A percentile compares a stretch with the other conserved stretches of the same genome.
phyloP scores from a whole-genome alignment of 2,797 vertebrate species.

The Neomorphus geoffroyi region DNA sequence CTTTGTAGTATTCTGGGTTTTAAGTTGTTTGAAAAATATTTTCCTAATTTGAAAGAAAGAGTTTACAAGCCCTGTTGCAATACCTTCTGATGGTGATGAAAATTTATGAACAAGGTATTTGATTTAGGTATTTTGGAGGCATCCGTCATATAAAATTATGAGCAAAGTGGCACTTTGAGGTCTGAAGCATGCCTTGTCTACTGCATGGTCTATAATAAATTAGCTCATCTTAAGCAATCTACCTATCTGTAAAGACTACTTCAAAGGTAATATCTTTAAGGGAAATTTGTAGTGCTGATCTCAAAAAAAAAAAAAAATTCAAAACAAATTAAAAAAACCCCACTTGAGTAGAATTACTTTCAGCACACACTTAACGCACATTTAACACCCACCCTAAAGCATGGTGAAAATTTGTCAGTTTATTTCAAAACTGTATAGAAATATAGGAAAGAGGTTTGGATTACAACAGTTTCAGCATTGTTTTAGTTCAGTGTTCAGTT shows the following conservation, averaged over 20 bases:
- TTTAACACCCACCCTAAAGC: neutral
- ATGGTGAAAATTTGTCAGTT: neutral
- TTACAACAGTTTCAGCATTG: neutral
- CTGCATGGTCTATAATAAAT: neutral
- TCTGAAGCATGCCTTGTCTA: neutral
- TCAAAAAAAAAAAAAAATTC: neutral
- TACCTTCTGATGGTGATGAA: neutral
- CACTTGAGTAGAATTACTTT: neutral
- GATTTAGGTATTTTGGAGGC: neutral
- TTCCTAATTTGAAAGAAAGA: neutral
- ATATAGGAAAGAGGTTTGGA: neutral
- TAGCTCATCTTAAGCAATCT: neutral
- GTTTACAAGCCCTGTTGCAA: neutral
- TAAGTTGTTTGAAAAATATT: neutral
- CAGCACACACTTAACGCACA: rapidly evolving
- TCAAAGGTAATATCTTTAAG: neutral
- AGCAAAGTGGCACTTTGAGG: neutral
- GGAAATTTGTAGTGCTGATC: neutral
- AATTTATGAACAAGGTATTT: neutral
- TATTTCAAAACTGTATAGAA: neutral
- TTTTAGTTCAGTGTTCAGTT: neutral
- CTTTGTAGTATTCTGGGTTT: neutral
- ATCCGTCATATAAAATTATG: neutral
- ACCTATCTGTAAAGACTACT: neutral
- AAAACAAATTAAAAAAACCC: neutral